Evolutionary conservation across 1,140 invertebrate genomes (phyloP).

Genomic region (Diprion similis): DNA sequence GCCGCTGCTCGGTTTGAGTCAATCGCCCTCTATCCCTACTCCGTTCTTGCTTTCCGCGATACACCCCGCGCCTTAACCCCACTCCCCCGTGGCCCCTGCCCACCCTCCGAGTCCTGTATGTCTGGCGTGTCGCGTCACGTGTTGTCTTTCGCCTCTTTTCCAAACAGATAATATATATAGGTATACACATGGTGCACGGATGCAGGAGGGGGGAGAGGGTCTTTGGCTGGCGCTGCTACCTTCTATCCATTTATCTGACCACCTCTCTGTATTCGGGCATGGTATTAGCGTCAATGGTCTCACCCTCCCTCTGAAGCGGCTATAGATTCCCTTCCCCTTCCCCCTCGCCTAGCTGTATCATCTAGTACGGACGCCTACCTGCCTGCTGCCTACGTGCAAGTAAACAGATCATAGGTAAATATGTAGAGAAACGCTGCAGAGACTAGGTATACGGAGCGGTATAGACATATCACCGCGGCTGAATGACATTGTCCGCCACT

Average conservation of each 20-base stretch:
- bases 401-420: neutral
- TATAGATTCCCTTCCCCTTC: neutral
- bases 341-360: neutral
- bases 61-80: neutral
- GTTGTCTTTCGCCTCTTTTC: conserved; percentile 17
- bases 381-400: conserved; percentile 1
- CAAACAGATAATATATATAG: conserved; percentile 16
- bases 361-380: neutral
- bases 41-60: neutral
- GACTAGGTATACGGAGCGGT: neutral
- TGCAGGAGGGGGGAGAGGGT: neutral
- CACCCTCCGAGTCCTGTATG: neutral
- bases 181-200: conserved; percentile 20
- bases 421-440: neutral
- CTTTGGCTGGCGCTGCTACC: neutral
- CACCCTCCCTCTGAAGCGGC: neutral
- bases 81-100: neutral
- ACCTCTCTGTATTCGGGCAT: conserved; percentile 9
- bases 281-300: conserved; percentile 7
- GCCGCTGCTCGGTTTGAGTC: conserved; percentile 6
- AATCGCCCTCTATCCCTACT: conserved; percentile 7
- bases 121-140: neutral
- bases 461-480: neutral
- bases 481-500: neutral
- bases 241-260: conserved; percentile 21